Evolutionary conservation across 2,113 vertebrate genomes (phyloP), one percentile per base, ranked within the genome.

Genomic region (Lucifuga dentata): DNA sequence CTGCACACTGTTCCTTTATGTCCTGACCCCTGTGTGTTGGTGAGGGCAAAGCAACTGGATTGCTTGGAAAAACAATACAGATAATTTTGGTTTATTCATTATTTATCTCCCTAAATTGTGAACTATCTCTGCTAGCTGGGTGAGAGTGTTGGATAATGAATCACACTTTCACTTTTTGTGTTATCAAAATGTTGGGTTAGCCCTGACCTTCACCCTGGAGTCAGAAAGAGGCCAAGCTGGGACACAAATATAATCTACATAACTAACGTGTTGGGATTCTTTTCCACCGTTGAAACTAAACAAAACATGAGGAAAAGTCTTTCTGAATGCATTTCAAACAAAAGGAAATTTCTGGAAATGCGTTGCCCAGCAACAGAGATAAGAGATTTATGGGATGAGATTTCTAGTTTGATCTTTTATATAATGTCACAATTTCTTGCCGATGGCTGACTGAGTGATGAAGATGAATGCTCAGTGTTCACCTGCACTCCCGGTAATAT

Each of bases 361-460:
- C 56, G 19, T 33, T 23, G 15, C 17, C 20, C 12, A 20, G 20
- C 21, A 46, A 40, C 21, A 26, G 11, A 0, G 11, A 19, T 64
- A 73, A 59, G 60, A 73, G 62, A 53, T 61, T 77, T 79, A 43
- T n/a, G 3, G 19, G 1, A 39, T 50, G 12, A 33, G n/a, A 49
- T 29, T 65, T 49, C 2, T n/a, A 12, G 33, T 51, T 65, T 55
- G 44, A 55, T 46, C n/a, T 43, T 20, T n/a, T 52, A 56, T 17
- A 8, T 26, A 78, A 65, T 48, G 15, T 41, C 26, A 46, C 60
- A 60, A 12, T 24, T 63, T 11, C 46, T 38, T 52, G 23, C 15
- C 21, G 12, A 2, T 41, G 17, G 21, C 19, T 23, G 33, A 8
- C 5, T 15, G 3, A 40, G 32, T 48, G n/a, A 8, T 10, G 29